A percentile compares a stretch with the other conserved stretches of the same genome.
These are phyloP conservation scores for Cheirogaleus medius DNA, from an alignment of 2,113 vertebrate genomes.

Conservation along the genomic window DNA sequence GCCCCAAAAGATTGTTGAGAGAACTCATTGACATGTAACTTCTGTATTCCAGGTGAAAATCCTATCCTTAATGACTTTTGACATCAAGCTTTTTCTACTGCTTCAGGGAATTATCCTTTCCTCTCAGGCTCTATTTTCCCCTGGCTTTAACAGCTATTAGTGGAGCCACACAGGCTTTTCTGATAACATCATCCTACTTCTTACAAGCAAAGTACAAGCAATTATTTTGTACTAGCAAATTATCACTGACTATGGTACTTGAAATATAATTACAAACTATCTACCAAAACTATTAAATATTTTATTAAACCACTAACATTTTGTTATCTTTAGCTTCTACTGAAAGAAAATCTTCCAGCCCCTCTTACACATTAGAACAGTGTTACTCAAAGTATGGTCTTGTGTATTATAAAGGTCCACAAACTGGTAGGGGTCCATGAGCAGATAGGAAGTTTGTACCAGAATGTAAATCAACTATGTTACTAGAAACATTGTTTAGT, in stretches of 20 bases:
- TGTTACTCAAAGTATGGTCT: background rate
- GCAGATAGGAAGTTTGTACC: background rate
- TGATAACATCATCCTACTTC: background rate
- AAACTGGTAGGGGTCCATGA: background rate
- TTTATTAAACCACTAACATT: background rate
- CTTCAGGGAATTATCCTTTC: background rate
- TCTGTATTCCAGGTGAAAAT: background rate
- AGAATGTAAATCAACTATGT: background rate
- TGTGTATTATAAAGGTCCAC: background rate
- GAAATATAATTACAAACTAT: background rate
- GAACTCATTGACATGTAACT: background rate
- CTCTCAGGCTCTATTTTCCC: background rate
- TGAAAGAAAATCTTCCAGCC: background rate
- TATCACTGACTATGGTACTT: background rate
- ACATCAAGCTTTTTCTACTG: background rate
- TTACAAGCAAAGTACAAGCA: background rate
- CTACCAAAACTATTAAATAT: background rate
- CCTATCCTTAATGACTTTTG: background rate
- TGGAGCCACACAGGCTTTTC: background rate
- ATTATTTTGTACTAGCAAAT: background rate
- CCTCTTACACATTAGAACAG: background rate
- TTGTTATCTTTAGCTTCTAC: background rate
- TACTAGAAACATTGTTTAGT: background rate
- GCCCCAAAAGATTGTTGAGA: background rate
- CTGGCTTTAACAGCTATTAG: background rate